phyloP scores from a whole-genome alignment of 2,113 vertebrate genomes.

The Bubo blakistoni region DNA sequence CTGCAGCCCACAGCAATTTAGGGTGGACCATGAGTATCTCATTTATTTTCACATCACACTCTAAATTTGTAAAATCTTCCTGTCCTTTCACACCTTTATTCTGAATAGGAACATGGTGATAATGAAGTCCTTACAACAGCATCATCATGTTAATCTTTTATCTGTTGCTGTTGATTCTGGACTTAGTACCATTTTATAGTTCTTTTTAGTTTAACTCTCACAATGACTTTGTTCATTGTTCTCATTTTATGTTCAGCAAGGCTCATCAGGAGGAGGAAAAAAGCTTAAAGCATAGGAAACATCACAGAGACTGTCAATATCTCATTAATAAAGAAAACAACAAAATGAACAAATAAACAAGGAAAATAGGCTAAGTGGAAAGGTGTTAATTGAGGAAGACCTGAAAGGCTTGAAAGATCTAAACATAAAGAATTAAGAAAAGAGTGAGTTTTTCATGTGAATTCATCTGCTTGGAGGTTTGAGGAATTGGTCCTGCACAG shows the following conservation, averaged over 20 bases:
- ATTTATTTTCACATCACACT: constrained; percentile 12
- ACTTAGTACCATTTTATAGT: background rate
- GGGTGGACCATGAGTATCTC: background rate
- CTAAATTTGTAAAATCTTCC: background rate
- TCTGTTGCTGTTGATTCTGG: constrained; percentile 27
- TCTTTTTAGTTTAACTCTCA: constrained; percentile 3
- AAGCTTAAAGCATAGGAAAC: constrained; percentile 14
- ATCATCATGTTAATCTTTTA: background rate
- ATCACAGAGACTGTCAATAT: constrained; percentile 30
- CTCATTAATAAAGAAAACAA: constrained; percentile 51
- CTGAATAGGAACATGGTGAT: constrained; percentile 1
- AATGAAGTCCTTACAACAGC: constrained; percentile 42
- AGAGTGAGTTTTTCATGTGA: background rate
- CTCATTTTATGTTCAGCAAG: background rate
- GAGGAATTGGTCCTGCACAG: background rate
- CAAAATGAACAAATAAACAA: constrained; percentile 51
- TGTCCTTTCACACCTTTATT: constrained; percentile 39
- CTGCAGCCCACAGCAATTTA: background rate
- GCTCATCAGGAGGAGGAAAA: constrained; percentile 16
- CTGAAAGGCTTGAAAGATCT: constrained; percentile 18
- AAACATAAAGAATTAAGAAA: constrained; percentile 27
- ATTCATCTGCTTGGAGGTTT: background rate
- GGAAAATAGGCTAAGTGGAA: constrained; percentile 28
- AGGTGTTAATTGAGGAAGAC: constrained; percentile 65
- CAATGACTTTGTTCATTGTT: constrained; percentile 44